Evolutionary conservation across 2,797 vertebrate genomes (phyloP).

Genomic region (Hyperoplus lanceolatus): DNA sequence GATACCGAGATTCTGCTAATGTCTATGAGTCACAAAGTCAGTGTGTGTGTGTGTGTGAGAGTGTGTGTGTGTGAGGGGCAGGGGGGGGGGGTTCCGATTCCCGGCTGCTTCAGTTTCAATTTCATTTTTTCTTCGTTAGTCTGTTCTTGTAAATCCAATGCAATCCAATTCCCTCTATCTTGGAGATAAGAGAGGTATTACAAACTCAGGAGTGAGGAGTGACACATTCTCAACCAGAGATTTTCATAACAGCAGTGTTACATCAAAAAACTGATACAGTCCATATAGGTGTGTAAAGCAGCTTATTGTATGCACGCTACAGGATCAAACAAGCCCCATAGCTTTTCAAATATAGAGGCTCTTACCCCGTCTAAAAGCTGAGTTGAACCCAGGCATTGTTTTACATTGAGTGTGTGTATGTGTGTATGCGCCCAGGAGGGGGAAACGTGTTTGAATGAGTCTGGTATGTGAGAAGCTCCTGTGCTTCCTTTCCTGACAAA

Average conservation of each 20-base stretch:
- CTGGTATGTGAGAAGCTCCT: constrained; percentile 51
- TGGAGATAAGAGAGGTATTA: neutral
- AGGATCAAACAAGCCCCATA: neutral
- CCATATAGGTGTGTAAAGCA: too few species aligned
- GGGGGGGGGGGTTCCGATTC: constrained; percentile 44
- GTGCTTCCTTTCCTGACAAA: constrained; percentile 59
- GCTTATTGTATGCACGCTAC: neutral
- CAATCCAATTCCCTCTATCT: neutral
- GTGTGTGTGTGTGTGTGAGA: too few species aligned
- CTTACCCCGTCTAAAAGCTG: neutral
- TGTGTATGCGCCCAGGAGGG: constrained; percentile 14
- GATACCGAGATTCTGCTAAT: too few species aligned
- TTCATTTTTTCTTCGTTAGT: neutral
- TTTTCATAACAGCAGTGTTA: neutral
- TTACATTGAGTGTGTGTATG: constrained; percentile 9
- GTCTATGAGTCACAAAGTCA: too few species aligned
- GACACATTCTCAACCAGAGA: neutral
- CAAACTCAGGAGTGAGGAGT: neutral
- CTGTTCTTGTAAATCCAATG: neutral
- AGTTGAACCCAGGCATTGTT: constrained; percentile 11
- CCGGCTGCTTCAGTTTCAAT: constrained; percentile 2
- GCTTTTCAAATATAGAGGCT: neutral
- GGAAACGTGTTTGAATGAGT: constrained; percentile 60
- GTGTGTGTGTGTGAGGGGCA: too few species aligned
- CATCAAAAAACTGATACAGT: neutral